Evolutionary conservation across 2,888 invertebrate genomes (phyloP).

Genomic region (Ophion obscuratus): DNA sequence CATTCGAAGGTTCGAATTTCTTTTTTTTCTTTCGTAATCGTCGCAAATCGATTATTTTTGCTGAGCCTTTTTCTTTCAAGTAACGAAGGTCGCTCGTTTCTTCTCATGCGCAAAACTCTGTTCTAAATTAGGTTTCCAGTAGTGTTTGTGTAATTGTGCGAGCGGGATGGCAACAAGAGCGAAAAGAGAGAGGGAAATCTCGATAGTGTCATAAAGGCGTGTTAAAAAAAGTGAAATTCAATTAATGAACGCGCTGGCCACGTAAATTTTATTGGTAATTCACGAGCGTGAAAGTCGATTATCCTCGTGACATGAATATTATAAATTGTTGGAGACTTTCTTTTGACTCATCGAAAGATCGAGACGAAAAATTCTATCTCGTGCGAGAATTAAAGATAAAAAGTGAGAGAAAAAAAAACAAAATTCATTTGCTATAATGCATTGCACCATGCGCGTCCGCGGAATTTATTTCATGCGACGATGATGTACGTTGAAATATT

Average conservation of each 20-base stretch:
- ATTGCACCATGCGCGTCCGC: constrained; percentile 10
- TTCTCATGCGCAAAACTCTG: constrained; percentile 35
- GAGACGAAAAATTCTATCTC: constrained; percentile 12
- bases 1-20: no score
- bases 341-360: constrained; percentile 30
- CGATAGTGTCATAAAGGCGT: constrained; percentile 46
- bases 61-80: background rate
- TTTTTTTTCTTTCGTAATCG: no score
- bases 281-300: background rate
- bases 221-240: constrained; percentile 31
- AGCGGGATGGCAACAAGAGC: constrained; percentile 49
- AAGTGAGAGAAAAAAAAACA: background rate
- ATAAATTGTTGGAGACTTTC: constrained; percentile 9
- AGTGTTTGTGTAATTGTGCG: constrained; percentile 48
- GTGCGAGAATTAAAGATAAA: background rate
- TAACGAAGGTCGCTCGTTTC: constrained; percentile 4
- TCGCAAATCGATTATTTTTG: no score
- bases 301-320: background rate
- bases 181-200: constrained; percentile 32
- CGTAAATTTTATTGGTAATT: constrained; percentile 48
- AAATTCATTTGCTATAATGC: constrained; percentile 14
- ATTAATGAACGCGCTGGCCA: constrained; percentile 58
- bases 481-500: constrained; percentile 8
- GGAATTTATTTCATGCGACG: background rate
- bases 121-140: constrained; percentile 45